Conservation (phyloP, 2,797 vertebrate species). For the Cirrhinus molitorella region DNA sequence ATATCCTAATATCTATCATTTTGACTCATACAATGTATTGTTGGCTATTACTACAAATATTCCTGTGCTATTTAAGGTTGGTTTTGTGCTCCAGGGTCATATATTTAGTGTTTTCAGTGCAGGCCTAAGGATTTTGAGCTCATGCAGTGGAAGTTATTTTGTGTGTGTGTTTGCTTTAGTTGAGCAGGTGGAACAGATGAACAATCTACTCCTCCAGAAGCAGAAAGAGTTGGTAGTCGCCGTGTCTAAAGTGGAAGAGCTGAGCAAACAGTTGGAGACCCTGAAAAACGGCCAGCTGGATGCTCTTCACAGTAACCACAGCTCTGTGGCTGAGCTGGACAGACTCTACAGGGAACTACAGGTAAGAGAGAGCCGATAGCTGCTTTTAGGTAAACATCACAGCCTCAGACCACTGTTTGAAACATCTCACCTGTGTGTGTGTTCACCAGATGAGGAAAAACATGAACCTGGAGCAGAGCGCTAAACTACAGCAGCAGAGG, state of each 20-base stretch:
- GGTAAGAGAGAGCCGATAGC: conserved; percentile 75
- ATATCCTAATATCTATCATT: no score
- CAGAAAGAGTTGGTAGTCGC: conserved; percentile 92
- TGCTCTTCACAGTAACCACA: conserved; percentile 83
- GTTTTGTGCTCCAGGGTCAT: no score
- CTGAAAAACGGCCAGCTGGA: conserved; percentile 87
- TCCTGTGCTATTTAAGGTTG: no score
- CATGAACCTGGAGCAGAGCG: conserved; percentile 93
- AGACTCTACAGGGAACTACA: conserved; percentile 92
- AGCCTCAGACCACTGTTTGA: no score
- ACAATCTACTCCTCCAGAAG: conserved; percentile 92
- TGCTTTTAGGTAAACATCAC: neutral
- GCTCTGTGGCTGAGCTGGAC: conserved; percentile 88
- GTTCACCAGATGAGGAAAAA: conserved; percentile 87
- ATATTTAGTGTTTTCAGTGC: neutral
- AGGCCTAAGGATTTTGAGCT: neutral
- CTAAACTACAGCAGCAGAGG: conserved; percentile 90
- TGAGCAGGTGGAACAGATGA: conserved; percentile 97
- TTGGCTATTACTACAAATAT: no score
- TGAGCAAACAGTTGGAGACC: conserved; percentile 91
- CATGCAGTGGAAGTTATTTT: neutral
- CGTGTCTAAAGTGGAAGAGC: conserved; percentile 89
- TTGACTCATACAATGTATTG: no score
- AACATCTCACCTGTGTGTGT: neutral
- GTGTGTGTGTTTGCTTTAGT: conserved; percentile 71